Evolutionary conservation across 1,140 invertebrate genomes (phyloP), one percentile per base, ranked within the genome.

Genomic region (Acromyrmex charruanus): DNA sequence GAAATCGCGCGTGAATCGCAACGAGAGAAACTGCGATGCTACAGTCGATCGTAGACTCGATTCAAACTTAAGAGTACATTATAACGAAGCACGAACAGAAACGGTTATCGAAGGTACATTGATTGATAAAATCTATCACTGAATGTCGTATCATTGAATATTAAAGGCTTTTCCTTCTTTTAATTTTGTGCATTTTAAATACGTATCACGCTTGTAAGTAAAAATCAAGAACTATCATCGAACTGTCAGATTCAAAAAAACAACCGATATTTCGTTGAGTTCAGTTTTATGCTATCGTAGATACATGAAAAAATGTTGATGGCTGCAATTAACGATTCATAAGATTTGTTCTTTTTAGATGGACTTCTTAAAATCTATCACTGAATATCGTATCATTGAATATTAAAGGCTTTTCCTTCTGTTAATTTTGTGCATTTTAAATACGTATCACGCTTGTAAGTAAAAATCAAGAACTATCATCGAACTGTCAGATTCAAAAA

Each of bases 1-100:
- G 71, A 63, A 65, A 55, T 25, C 59, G 49, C 39, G 31, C 66
- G 59, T 74, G 55, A 82, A 59, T 69, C 35, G 49, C 68, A 16
- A 35, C 10, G 25, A 21, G 51, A 69, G 31, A 81, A 18, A 44
- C 21, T 31, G 28, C 28, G 53, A 53, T 35, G n/a, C 14, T 21
- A 14, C 55, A 14, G n/a, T 51, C 39, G 31, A 75, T 77, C 77
- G 44, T 28, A 35, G 28, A 18, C 79, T 44, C 63, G 25, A 0
- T 61, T 6, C 1, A 28, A 18, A 31, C 7, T 35, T 35, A 12
- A 39, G 5, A 25, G 65, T 10, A 63, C 18, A 10, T 72, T 18
- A 9, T 25, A 25, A 16, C 2, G 16, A 28, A 14, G 5, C 16
- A 65, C 3, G 16, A n/a, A 21, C 25, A 31, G 18, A 44, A n/a